Base-by-base conservation (phyloP, 2,113 vertebrate species). In the Sialia sialis region DNA sequence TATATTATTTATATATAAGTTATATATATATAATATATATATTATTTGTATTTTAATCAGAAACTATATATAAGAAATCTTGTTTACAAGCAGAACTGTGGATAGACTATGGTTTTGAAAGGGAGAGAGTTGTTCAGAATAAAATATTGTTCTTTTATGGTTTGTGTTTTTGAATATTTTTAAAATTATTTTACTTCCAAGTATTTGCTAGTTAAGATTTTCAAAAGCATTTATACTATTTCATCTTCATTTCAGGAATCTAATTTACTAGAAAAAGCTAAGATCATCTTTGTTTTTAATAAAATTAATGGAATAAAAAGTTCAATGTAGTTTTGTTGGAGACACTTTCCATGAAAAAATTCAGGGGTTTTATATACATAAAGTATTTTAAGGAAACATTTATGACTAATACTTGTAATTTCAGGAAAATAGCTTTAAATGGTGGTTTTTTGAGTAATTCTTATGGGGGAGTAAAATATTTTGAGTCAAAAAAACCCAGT, bases 401-500 rank as follows among this genome's bases (percentile, higher is more conserved):
- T 72, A 12, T 64, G 32, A 49, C 43, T 55, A 39, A 46, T 46
- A 34, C 4, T 29, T 55, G 10, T 39, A 13, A 51, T 73, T 85
- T 75, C 29, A 58, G 19, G 46, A 58, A 70, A 69, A 26, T 6
- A 78, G 2, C 14, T 63, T 36, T 66, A 23, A 81, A 49, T 48
- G 15, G 4, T 46, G 3, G 8, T 90, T 74, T 59, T 49, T 0
- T 0, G 32, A 75, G 25, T 75, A 66, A 75, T 56, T 72, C 10
- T 60, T 48, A 43, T 1, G 2, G 5, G 4, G 4, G 2, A 59
- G 38, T 73, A 9, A 91, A 63, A 52, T 43, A 43, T 25, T 79
- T 72, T 38, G 39, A 46, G 30, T 34, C 2, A 6, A 69, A 77
- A 66, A 67, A 16, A 0, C 4, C 0, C 3, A n/a, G 13, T 75